Evolutionary conservation across 2,113 vertebrate species (phyloP).

Genomic region (Chamaea fasciata): DNA sequence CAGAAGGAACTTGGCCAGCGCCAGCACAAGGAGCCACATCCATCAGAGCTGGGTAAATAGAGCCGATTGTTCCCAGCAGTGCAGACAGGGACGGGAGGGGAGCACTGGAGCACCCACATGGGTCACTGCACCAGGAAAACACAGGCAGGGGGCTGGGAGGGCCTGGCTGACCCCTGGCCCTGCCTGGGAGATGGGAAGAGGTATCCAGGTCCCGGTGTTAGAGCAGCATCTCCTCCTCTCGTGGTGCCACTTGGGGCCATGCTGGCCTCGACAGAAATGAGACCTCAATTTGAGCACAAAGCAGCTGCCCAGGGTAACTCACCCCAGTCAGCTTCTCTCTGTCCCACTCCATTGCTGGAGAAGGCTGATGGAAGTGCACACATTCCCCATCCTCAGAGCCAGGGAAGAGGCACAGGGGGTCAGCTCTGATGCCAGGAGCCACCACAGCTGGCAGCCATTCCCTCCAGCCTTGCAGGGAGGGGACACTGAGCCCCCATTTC

Average conservation of each 20-base stretch:
- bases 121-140: neutral
- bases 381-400: neutral
- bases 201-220: neutral
- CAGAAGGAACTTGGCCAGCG: neutral
- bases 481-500: no score
- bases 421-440: neutral
- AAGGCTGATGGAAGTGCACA: neutral
- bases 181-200: fast-evolving
- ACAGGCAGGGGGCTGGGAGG: neutral
- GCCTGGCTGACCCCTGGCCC: neutral
- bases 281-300: neutral
- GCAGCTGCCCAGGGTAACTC: neutral
- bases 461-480: neutral
- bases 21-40: neutral
- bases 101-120: neutral
- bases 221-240: neutral
- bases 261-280: neutral
- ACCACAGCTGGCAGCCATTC: neutral
- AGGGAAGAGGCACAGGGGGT: neutral
- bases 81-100: neutral
- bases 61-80: neutral
- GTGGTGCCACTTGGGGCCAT: neutral
- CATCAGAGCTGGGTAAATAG: neutral
- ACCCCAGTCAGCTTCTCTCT: neutral
- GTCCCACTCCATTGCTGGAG: neutral